Evolutionary conservation across 2,113 vertebrate genomes (phyloP).

Genomic region (Ancistrus triradiatus): DNA sequence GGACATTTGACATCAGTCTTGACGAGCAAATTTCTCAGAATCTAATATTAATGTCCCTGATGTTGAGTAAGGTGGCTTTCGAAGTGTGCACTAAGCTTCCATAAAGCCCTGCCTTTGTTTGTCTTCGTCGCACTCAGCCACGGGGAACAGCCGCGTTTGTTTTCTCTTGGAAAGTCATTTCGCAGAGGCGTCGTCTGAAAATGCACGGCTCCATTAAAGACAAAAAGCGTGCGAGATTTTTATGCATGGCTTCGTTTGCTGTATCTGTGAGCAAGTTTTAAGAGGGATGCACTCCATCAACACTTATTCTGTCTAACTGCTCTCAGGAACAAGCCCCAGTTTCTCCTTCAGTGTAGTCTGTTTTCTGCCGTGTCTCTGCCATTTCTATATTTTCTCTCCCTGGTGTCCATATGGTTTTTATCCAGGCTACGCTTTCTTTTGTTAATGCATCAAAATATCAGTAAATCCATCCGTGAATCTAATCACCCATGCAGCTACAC

Average conservation of each 20-base stretch:
- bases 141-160: slow-evolving; percentile 35
- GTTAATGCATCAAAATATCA: no score
- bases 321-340: background rate
- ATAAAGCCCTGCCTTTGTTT: slow-evolving; percentile 18
- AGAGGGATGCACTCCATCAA: slow-evolving; percentile 28
- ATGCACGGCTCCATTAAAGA: slow-evolving; percentile 37
- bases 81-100: slow-evolving; percentile 14
- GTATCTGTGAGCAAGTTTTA: slow-evolving; percentile 34
- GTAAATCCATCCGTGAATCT: no score
- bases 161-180: slow-evolving; percentile 40
- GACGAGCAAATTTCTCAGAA: no score
- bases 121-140: slow-evolving; percentile 33
- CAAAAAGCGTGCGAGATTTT: slow-evolving; percentile 48
- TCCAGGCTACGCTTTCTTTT: no score
- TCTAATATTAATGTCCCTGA: slow-evolving; percentile 4
- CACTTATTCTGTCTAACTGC: slow-evolving; percentile 9
- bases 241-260: slow-evolving; percentile 50
- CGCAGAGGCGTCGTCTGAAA: slow-evolving; percentile 36
- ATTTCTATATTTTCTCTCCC: slow-evolving; percentile 4
- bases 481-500: no score
- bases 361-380: background rate
- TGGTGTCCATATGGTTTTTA: no score
- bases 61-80: slow-evolving; percentile 21
- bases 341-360: slow-evolving; percentile 9
- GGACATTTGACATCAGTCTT: no score